Percentiles rank a stretch among this genome's conserved stretches.
phyloP scores from a whole-genome alignment of 1,140 invertebrate species.

The Eupeodes corollae region DNA sequence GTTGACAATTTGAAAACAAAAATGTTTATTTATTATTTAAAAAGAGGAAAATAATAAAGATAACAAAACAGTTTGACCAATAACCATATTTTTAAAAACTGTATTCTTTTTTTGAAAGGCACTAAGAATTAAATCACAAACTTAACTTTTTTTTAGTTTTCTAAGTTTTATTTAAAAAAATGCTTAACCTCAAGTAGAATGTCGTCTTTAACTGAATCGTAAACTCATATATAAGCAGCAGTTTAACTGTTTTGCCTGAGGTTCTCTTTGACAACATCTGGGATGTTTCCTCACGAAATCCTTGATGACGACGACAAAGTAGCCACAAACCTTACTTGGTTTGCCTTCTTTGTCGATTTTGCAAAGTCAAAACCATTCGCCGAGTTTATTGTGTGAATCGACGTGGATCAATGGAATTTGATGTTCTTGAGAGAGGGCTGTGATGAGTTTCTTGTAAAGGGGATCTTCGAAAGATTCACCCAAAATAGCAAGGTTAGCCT shows the following conservation, averaged over 20 bases:
- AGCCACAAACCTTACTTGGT: conserved; percentile 96
- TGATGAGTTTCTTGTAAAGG: conserved; percentile 94
- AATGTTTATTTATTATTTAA: too few relatives aligned
- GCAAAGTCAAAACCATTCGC: conserved; percentile 97
- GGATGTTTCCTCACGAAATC: conserved; percentile 91
- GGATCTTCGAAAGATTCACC: conserved; percentile 98
- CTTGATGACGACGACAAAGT: conserved; percentile 96
- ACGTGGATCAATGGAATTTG: conserved; percentile 90
- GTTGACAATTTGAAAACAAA: too few relatives aligned
- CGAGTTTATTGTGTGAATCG: conserved; percentile 96
- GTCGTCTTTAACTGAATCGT: neutral
- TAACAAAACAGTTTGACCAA: too few relatives aligned
- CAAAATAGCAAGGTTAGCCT: conserved; percentile 90
- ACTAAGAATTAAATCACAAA: too few relatives aligned
- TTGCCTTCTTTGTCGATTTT: conserved; percentile 99
- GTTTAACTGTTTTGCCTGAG: conserved; percentile 51
- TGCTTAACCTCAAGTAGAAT: conserved; percentile 7
- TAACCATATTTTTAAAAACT: too few relatives aligned
- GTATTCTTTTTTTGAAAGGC: too few relatives aligned
- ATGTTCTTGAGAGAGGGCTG: conserved; percentile 96
- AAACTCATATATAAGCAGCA: neutral
- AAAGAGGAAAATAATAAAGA: too few relatives aligned
- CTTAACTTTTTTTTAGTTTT: conserved; percentile 21
- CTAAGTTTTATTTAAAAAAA: neutral
- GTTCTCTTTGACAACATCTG: conserved; percentile 87